Evolutionary conservation across 1,140 invertebrate genomes (phyloP), one percentile per base, ranked within the genome.

Genomic region (Lasioglossum baleicum): DNA sequence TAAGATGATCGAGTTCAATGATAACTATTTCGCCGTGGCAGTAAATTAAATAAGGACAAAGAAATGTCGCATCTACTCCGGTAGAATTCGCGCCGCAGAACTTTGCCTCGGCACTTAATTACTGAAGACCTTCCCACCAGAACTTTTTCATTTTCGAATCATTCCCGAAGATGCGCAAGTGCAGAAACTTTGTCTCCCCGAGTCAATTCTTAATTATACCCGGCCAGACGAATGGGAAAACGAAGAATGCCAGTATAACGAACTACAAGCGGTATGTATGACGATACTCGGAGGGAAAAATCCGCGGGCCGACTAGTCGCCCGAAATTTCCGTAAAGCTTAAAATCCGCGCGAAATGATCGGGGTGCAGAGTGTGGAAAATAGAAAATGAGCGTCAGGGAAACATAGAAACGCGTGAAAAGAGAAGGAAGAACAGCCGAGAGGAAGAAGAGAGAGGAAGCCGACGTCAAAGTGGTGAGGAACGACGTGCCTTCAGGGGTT

Each of bases 391-490:
- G 51, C 64, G 51, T 26, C 31, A 15, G 73, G 5, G 63, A 56
- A 56, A 63, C 61, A 35, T 11, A 44, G 51, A 68, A 11, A 35
- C 8, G n/a, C 10, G 26, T 0, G 20, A 22, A 64, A 15, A 15
- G 7, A 64, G 58, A 26, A 51, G 40, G 15, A 51, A 40, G 17
- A 31, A 77, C 4, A 42, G 15, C 5, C 20, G 63, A 64, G 17
- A 44, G 56, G 63, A 68, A 26, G 17, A 35, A 42, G 63, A 68
- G 35, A 48, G 60, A 81, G 60, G 31, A 64, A 72, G 66, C 44
- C 51, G 82, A 66, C 76, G 82, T 26, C 8, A 71, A 72, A 68
- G 80, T 74, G 61, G 53, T 73, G 44, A 83, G 69, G 61, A 79
- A 80, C 65, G 64, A 80, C 74, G 74, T 44, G 40, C 78, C 82